Evolutionary conservation across 2,888 invertebrate genomes (phyloP).

Genomic region (Amphipyra berbera): DNA sequence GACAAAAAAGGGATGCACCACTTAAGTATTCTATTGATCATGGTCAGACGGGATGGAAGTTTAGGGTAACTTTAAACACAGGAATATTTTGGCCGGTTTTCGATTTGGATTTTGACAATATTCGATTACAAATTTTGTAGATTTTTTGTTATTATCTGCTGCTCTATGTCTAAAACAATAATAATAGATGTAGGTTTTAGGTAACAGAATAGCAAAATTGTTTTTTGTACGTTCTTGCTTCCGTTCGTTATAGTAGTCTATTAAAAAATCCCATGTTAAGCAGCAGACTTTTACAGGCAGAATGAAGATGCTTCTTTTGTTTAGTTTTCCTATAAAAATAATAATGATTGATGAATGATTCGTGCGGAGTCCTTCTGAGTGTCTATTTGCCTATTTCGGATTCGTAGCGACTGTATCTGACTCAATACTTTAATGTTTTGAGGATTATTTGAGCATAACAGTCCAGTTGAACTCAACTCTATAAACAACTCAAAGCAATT

Average conservation of each 20-base stretch:
- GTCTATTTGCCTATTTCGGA: neutral
- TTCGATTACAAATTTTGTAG: neutral
- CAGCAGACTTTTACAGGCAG: neutral
- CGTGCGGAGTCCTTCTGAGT: neutral
- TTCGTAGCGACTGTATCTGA: conserved; percentile 1
- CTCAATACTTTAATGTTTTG: conserved; percentile 4
- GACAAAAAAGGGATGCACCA: conserved; percentile 79
- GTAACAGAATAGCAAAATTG: too few relatives aligned
- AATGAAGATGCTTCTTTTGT: too few relatives aligned
- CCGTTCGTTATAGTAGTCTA: too few relatives aligned
- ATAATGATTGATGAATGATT: too few relatives aligned
- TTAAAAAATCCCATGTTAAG: too few relatives aligned
- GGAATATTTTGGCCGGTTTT: conserved; percentile 9
- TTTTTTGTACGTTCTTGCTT: too few relatives aligned
- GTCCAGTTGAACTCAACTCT: conserved; percentile 1
- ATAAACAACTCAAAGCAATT: conserved; percentile 15
- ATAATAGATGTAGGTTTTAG: too few relatives aligned
- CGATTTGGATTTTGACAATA: conserved; percentile 9
- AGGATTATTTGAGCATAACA: conserved; percentile 7
- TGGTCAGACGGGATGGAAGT: conserved; percentile 47
- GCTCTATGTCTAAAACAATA: too few relatives aligned
- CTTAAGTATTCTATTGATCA: conserved; percentile 76
- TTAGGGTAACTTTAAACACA: conserved; percentile 54
- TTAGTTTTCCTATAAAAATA: neutral
- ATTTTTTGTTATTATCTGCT: too few relatives aligned